Evolutionary conservation across 2,797 vertebrate genomes (phyloP).

Genomic region (Typhlichthys eigenmanni): DNA sequence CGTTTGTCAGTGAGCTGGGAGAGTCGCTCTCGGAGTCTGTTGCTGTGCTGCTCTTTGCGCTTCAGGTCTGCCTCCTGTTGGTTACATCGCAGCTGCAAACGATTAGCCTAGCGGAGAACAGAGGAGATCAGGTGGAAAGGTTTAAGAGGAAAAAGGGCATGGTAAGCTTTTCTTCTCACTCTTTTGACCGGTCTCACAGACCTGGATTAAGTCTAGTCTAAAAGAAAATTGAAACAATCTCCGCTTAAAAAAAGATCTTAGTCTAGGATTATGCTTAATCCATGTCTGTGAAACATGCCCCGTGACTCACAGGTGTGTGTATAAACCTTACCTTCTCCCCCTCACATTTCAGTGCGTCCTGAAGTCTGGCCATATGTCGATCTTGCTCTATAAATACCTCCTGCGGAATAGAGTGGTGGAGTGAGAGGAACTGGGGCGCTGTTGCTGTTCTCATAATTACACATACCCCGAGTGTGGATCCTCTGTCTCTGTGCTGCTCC

Average conservation of each 20-base stretch:
- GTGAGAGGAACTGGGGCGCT: neutral
- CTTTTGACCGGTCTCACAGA: too few species aligned
- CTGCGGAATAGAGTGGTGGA: conserved; percentile 35
- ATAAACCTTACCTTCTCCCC: conserved; percentile 57
- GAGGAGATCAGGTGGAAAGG: neutral
- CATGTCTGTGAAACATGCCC: too few species aligned
- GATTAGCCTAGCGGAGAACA: conserved; percentile 39
- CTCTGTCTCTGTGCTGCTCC: conserved; percentile 36
- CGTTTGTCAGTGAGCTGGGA: conserved; percentile 59
- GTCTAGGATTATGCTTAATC: too few species aligned
- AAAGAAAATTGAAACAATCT: too few species aligned
- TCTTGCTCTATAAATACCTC: conserved; percentile 66
- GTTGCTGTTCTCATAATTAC: neutral
- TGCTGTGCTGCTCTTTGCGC: conserved; percentile 63
- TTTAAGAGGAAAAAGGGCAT: neutral
- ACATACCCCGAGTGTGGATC: conserved; percentile 55
- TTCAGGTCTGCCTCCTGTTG: conserved; percentile 71
- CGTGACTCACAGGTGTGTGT: neutral
- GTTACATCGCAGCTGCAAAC: conserved; percentile 63
- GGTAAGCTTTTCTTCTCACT: neutral
- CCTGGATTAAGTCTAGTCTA: too few species aligned
- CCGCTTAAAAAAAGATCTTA: too few species aligned
- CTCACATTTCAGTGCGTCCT: conserved; percentile 67
- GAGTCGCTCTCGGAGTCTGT: conserved; percentile 69
- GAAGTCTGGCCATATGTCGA: conserved; percentile 65